These are phyloP conservation scores for Dorcus parallelipipedus DNA, from an alignment of 2,888 invertebrate species.

Conservation along the genomic window DNA sequence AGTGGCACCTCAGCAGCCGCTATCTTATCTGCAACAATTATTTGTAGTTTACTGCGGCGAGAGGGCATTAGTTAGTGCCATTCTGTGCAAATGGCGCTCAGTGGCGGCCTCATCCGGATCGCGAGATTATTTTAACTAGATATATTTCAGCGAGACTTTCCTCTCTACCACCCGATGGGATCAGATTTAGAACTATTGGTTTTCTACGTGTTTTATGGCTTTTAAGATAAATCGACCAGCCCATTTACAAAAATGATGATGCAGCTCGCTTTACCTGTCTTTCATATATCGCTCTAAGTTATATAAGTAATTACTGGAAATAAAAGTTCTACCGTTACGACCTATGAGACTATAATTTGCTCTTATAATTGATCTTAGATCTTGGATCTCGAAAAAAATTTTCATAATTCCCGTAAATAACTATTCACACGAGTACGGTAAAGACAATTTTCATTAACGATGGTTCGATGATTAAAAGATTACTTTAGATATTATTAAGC, in stretches of 20 bases:
- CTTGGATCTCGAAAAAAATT: no score
- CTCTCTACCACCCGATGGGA: slow-evolving; percentile 39
- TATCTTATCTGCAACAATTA: slow-evolving; percentile 49
- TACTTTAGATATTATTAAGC: no score
- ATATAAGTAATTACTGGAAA: neutral
- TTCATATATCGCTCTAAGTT: neutral
- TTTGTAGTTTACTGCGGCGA: slow-evolving; percentile 43
- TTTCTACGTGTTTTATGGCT: slow-evolving; percentile 25
- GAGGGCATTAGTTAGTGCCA: slow-evolving; percentile 43
- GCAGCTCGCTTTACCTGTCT: slow-evolving; percentile 11
- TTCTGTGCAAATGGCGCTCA: slow-evolving; percentile 44
- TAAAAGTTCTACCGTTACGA: neutral
- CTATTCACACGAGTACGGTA: no score
- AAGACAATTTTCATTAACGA: no score
- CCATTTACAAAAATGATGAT: slow-evolving; percentile 28
- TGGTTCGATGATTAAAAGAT: no score
- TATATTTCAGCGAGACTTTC: slow-evolving; percentile 35
- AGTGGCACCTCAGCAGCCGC: slow-evolving; percentile 39
- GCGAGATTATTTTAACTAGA: slow-evolving; percentile 40
- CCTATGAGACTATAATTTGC: no score
- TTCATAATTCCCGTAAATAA: no score
- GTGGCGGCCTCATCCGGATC: slow-evolving; percentile 34
- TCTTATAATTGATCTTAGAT: no score
- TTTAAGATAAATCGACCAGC: slow-evolving; percentile 30
- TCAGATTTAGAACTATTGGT: slow-evolving; percentile 39